Base-by-base conservation (phyloP, 1,140 invertebrate genomes). In the Delia radicum region DNA sequence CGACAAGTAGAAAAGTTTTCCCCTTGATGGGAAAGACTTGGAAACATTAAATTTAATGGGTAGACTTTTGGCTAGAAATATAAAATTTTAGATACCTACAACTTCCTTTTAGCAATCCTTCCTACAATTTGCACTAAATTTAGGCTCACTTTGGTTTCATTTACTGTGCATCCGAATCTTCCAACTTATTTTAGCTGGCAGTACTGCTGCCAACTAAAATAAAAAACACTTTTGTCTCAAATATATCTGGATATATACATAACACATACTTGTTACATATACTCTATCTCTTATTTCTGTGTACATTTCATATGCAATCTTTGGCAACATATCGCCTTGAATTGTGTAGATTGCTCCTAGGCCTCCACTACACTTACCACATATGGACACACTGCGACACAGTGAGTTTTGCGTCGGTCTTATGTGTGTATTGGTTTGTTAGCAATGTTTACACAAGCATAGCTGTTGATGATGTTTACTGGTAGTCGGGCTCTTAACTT, bases 401-500 rank as follows among this genome's bases (percentile, higher is more conserved):
- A 37, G 33, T 55, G 18, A 37, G 33, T 6, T 10, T 28, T 67
- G 28, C 7, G 12, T 37, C 24, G 65, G 0, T 2, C 13, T 12
- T 12, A 13, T 69, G 65, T 69, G 29, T 33, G 28, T 31, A 13
- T 69, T n/a, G 21, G 65, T 37, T 18, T 26, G 65, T 18, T 67
- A 18, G 3, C 65, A 69, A 69, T 69, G 65, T 69, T 69, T 69
- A 33, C 29, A 33, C 65, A 69, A n/a, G 31, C 65, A 69, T 69
- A 12, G 28, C 65, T 69, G 65, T 37, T 69, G 65, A 33, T 69
- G 65, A 69, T 69, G 65, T 69, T 69, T 69, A 69, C 65, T 69
- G 31, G 29, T 69, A 33, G 65, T 37, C 29, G 65, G 48, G 65
- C 65, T 69, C 65, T 69, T 69, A 69, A 33, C 21, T 55, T 55